Evolutionary conservation across 2,797 vertebrate genomes (phyloP).

Genomic region (Pygocentrus nattereri): DNA sequence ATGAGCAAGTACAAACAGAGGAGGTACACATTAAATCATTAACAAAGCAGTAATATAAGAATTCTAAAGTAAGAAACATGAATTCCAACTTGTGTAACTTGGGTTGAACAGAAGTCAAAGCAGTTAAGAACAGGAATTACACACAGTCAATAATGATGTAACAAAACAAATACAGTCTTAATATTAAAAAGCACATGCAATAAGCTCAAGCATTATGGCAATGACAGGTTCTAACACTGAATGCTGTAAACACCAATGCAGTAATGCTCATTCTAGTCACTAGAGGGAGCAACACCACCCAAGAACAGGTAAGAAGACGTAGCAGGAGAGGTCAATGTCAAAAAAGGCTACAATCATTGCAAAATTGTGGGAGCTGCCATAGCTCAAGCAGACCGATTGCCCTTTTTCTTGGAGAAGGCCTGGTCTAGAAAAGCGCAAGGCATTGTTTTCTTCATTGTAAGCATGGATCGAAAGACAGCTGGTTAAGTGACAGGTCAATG

Average conservation of each 20-base stretch:
- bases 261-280: conserved; percentile 35
- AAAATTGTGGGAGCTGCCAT: not conserved
- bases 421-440: not conserved
- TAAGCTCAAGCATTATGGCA: not conserved
- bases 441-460: not conserved
- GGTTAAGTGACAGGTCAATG: not conserved
- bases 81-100: not conserved
- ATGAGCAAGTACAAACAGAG: not conserved
- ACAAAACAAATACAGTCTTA: not conserved
- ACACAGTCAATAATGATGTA: not conserved
- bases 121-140: not conserved
- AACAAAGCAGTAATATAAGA: not conserved
- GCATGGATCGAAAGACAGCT: not conserved
- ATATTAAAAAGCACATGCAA: not conserved
- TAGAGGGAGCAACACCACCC: conserved; percentile 35
- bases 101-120: not conserved
- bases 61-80: not conserved
- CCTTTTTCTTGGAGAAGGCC: not conserved
- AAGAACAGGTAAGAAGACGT: not conserved
- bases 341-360: not conserved
- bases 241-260: not conserved
- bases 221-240: not conserved
- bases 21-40: not conserved
- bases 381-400: not conserved
- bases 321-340: not conserved